A percentile compares a stretch with the other conserved stretches of the same genome.
phyloP scores from a whole-genome alignment of 2,113 vertebrate genomes.

The Fregata magnificens region DNA sequence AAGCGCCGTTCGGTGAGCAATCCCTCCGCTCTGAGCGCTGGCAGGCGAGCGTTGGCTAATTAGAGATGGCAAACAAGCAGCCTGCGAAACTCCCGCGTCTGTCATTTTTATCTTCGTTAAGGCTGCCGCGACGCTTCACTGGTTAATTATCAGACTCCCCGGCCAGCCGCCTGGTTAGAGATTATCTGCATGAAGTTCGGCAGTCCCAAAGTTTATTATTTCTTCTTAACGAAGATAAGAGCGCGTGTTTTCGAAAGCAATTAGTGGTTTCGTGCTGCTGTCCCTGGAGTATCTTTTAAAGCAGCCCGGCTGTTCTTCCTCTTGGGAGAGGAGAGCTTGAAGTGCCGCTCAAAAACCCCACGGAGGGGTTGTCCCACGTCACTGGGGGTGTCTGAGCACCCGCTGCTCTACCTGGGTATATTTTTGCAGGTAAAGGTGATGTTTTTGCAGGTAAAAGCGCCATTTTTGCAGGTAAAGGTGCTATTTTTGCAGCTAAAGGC shows the following conservation, averaged over 20 bases:
- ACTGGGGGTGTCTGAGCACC: too few species aligned
- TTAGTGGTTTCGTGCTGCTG: fast-evolving
- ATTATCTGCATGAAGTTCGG: not conserved
- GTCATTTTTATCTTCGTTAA: not conserved
- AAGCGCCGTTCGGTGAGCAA: fast-evolving
- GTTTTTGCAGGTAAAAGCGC: not conserved
- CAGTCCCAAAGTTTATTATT: not conserved
- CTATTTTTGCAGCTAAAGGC: not conserved
- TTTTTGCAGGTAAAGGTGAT: not conserved
- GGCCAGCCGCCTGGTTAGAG: not conserved
- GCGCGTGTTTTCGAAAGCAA: not conserved
- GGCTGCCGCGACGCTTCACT: not conserved
- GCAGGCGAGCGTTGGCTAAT: not conserved
- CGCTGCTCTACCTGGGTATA: not conserved
- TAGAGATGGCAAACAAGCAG: not conserved
- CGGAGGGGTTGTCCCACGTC: too few species aligned
- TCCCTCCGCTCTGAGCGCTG: not conserved
- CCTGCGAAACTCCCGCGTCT: not conserved
- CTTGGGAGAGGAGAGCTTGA: too few species aligned
- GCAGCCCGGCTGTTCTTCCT: not conserved
- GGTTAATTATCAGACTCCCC: not conserved
- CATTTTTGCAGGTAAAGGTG: not conserved
- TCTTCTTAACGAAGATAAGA: not conserved
- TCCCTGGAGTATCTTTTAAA: not conserved
- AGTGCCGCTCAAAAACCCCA: not conserved